phyloP scores from a whole-genome alignment of 1,140 invertebrate genomes.

The Penaeus indicus region DNA sequence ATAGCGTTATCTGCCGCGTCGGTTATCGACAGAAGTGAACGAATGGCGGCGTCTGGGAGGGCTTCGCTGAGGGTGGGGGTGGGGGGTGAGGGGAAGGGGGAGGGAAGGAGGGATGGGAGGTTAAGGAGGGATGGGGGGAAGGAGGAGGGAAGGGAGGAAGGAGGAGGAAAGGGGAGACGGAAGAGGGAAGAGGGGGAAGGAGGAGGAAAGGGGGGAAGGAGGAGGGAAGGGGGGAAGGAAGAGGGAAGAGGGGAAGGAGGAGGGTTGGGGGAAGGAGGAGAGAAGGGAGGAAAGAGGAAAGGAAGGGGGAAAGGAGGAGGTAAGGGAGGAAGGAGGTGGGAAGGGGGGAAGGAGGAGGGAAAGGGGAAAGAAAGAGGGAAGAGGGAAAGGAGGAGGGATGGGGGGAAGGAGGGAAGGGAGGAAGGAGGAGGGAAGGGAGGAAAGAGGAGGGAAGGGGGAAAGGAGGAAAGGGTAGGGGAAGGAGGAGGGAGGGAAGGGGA shows the following conservation, averaged over 20 bases:
- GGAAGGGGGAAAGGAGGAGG: background rate
- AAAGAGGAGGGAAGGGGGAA: background rate
- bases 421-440: background rate
- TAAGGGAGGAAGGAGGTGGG: background rate
- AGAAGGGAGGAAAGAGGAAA: no score
- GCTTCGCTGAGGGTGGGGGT: background rate
- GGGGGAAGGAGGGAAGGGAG: slow-evolving; percentile 1
- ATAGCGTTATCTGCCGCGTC: no score
- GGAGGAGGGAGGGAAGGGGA: background rate
- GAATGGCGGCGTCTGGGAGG: background rate
- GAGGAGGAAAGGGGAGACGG: background rate
- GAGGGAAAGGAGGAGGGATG: background rate
- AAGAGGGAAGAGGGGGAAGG: background rate
- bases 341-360: background rate
- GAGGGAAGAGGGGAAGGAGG: background rate
- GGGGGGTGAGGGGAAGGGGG: background rate
- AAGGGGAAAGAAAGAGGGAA: background rate
- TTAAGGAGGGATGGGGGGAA: background rate
- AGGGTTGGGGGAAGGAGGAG: background rate
- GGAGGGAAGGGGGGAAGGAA: background rate
- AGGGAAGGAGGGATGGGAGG: background rate
- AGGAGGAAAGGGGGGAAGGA: background rate
- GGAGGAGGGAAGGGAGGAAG: background rate
- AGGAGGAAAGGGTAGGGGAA: background rate
- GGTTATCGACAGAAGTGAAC: background rate